Percentiles rank a stretch among this genome's conserved stretches.
Conservation (phyloP, 1,140 invertebrate species). For the Cydia pomonella region DNA sequence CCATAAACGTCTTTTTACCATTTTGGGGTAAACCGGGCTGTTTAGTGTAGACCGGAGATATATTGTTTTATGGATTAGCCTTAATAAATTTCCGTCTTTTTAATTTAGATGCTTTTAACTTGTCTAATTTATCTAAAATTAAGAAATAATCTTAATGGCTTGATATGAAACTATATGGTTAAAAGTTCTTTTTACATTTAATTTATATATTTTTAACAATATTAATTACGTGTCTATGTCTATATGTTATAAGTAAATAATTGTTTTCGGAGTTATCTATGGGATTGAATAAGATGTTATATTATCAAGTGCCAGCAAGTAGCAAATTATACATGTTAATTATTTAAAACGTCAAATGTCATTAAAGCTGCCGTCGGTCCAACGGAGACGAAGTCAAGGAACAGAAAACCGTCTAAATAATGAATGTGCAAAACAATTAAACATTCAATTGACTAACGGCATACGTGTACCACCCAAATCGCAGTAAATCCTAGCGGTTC, state of each 20-base stretch:
- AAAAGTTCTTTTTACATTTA: no score
- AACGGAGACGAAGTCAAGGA: not conserved
- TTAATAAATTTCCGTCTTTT: not conserved
- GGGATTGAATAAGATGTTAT: no score
- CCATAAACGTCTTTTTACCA: slow-evolving; percentile 2
- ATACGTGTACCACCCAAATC: slow-evolving; percentile 5
- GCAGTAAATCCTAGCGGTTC: slow-evolving; percentile 20
- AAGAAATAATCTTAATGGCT: no score
- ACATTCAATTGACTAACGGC: not conserved
- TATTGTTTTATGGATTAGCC: not conserved
- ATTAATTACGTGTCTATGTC: no score
- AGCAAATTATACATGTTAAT: no score
- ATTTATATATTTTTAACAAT: no score
- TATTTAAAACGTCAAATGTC: no score
- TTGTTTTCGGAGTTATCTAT: no score
- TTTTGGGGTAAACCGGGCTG: not conserved
- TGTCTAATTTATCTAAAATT: not conserved
- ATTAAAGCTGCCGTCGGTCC: not conserved
- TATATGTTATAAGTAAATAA: no score
- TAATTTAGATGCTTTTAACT: not conserved
- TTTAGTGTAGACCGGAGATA: not conserved
- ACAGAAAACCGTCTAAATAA: not conserved
- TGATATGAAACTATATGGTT: no score
- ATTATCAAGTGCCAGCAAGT: no score
- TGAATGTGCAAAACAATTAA: slow-evolving; percentile 3